Evolutionary conservation across 2,888 invertebrate genomes (phyloP).

Genomic region (Cerceris ruficornis): DNA sequence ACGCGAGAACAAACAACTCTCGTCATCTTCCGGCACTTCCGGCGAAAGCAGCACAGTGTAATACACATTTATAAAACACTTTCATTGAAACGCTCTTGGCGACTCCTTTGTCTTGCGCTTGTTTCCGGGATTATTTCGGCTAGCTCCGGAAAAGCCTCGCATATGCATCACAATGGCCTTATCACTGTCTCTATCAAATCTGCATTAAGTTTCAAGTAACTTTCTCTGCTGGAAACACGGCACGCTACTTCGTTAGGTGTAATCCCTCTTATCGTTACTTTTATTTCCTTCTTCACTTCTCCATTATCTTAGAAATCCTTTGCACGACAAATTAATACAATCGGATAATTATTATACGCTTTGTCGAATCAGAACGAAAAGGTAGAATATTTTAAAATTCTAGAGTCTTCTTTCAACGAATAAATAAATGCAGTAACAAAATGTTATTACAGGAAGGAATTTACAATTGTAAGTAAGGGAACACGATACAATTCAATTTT

Average conservation of each 20-base stretch:
- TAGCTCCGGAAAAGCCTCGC: slow-evolving; percentile 27
- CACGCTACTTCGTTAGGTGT: slow-evolving; percentile 12
- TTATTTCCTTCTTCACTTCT: no score
- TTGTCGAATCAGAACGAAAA: no score
- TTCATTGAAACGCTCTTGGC: slow-evolving; percentile 29
- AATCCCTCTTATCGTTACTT: not conserved
- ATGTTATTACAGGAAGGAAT: no score
- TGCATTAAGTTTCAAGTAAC: slow-evolving; percentile 25
- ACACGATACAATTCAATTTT: no score
- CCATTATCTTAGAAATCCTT: no score
- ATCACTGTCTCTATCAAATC: slow-evolving; percentile 22
- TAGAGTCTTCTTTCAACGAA: no score
- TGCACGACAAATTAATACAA: no score
- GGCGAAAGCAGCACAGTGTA: slow-evolving; percentile 8
- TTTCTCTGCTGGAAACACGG: not conserved
- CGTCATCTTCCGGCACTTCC: slow-evolving; percentile 26
- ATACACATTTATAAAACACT: slow-evolving; percentile 35
- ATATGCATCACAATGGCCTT: slow-evolving; percentile 24
- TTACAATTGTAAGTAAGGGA: no score
- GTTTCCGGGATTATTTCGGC: slow-evolving; percentile 26
- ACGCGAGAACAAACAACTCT: slow-evolving; percentile 15
- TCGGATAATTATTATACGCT: no score
- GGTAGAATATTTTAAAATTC: no score
- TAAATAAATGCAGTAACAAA: no score
- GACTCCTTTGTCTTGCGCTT: slow-evolving; percentile 31